Conservation (phyloP, 2,797 vertebrate genomes). For the Darevskia nairensis region DNA sequence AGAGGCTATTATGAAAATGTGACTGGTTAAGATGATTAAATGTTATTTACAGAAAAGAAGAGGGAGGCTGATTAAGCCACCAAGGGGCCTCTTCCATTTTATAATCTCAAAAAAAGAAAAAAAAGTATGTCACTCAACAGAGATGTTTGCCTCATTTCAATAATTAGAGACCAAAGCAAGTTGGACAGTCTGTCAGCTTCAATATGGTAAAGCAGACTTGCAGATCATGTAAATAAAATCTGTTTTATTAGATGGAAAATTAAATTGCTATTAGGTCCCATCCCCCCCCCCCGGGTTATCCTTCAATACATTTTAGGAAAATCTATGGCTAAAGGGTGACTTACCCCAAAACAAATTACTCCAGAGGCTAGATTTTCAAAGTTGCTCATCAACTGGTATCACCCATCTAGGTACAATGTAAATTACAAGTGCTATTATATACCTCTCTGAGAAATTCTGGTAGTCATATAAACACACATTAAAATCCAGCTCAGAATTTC, state of each 20-base stretch:
- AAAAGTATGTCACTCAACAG: conserved; percentile 43
- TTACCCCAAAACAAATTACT: neutral
- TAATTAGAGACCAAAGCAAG: conserved; percentile 76
- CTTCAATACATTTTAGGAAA: neutral
- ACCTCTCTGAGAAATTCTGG: neutral
- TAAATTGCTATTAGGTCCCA: conserved; percentile 87
- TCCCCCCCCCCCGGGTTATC: neutral
- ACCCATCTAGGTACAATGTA: neutral
- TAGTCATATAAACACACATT: neutral
- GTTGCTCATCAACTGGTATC: neutral
- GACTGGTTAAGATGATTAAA: conserved; percentile 84
- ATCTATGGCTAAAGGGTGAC: neutral
- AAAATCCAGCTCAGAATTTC: neutral
- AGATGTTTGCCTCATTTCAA: conserved; percentile 65
- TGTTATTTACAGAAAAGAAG: conserved; percentile 85
- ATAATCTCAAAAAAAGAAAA: conserved; percentile 53
- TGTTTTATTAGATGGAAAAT: conserved; percentile 90
- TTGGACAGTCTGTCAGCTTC: conserved; percentile 84
- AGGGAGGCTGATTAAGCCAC: conserved; percentile 76
- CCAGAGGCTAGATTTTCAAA: neutral
- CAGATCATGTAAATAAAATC: conserved; percentile 90
- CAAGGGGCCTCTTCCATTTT: conserved; percentile 24
- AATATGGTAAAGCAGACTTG: conserved; percentile 73
- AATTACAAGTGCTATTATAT: neutral
- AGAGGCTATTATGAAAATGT: conserved; percentile 78